Evolutionary conservation across 2,888 invertebrate species (phyloP), one percentile per base, ranked within the genome.

Genomic region (Erpobdella octoculata): DNA sequence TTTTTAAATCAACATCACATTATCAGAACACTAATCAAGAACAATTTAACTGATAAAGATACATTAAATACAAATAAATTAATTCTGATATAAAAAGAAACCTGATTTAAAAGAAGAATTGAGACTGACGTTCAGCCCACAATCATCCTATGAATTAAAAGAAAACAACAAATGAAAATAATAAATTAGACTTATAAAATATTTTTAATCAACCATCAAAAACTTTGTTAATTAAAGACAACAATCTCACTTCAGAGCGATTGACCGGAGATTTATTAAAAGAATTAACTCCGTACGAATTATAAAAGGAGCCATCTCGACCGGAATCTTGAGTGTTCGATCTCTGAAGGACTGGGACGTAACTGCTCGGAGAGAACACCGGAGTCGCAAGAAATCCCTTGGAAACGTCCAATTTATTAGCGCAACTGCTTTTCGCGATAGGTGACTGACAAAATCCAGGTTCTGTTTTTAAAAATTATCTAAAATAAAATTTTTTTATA

Each of bases 91-190:
- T 12, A 5, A 12, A 53, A 5, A 6, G 28, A 53, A 25, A 53
- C 53, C 53, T 12, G 53, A 53, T 53, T 28, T 53, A 28, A 53
- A 53, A 1, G 53, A 53, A 53, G 53, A 53, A 53, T 53, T 53
- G 6, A 28, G 53, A 53, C 53, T 53, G 6, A 53, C 21, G 21
- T 28, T 28, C 1, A 53, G 53, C 21, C 21, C 21, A 53, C 28
- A 53, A 8, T 53, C 53, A 12, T 53, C 53, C 53, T 53, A 15
- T 53, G 21, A 53, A 53, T 6, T 25, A 25, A 25, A 9, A 53
- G 53, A n/a, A 1, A 53, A 53, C 53, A 53, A 25, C 1, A 28
- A 18, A 28, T 6, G 21, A 25, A 8, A 9, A 41, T 12, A 41
- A 18, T 18, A 41, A 12, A 12, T 12, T 41, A 12, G 41, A 41